Evolutionary conservation across 2,797 vertebrate species (phyloP), one percentile per base, ranked within the genome.

Genomic region (Chaunax sp.): DNA sequence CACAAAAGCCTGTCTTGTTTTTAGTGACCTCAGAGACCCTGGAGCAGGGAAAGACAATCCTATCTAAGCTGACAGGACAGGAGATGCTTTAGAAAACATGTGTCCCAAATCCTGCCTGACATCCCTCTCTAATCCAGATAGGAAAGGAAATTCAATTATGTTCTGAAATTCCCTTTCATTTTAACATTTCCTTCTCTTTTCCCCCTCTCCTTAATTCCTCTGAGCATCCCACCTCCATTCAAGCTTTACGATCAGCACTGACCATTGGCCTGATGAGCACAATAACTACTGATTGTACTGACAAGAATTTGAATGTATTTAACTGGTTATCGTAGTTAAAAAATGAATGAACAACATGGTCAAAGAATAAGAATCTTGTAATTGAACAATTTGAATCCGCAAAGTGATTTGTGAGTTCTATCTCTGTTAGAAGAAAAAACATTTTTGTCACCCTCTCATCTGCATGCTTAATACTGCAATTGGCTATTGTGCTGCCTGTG

Each of bases 51-150:
- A 77, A 83, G 49, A 64, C 78, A 86, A 85, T 82, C 80, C 79
- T 26, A 46, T 61, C 76, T 82, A 86, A 87, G 84, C 82, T 78
- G 68, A 61, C 58, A 71, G 73, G 51, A 56, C 61, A 59, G 52
- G 58, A 71, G 74, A 77, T 71, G 80, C 40, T 82, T 84, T 79
- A 73, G 58, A 64, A 80, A 85, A 74, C 60, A 78, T 75, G 72
- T 72, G 75, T 77, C 66, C 75, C 61, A 82, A 87, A 87, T 85
- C 84, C 84, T 81, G 63, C 64, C 61, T 60, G 72, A 76, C 79
- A 68, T 61, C 52, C 41, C n/a, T 5, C 43, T 79, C 64, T 88
- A 82, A 85, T 87, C 78, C 82, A 83, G 47, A 72, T 46, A 84
- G 68, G 49, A 70, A 51, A 62, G 60, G 33, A 79, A 78, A 71